phyloP scores from a whole-genome alignment of 1,140 invertebrate species.

The Planococcus citri region DNA sequence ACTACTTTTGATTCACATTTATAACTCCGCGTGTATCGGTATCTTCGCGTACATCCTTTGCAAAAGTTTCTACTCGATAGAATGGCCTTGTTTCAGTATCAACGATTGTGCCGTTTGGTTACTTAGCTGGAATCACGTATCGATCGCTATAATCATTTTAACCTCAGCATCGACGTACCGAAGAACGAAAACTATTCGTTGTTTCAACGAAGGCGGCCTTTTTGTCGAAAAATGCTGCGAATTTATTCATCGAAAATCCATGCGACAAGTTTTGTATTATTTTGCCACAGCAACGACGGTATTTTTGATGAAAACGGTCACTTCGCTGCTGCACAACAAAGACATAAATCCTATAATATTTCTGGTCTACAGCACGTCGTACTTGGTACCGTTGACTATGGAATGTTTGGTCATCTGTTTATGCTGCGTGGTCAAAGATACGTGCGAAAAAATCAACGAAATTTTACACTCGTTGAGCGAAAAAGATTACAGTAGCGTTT shows the following conservation, averaged over 20 bases:
- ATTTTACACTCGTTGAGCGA: background rate
- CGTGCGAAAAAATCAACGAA: background rate
- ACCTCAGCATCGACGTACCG: background rate
- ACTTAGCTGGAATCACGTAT: background rate
- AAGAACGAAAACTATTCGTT: background rate
- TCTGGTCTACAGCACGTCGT: background rate
- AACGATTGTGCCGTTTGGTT: slow-evolving; percentile 10
- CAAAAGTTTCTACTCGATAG: background rate
- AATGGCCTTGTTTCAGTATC: background rate
- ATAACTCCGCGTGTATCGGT: background rate
- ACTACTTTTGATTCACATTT: too few species aligned
- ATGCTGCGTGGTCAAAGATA: background rate
- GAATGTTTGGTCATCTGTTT: background rate
- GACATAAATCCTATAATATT: background rate
- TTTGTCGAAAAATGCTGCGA: background rate
- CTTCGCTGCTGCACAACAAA: background rate
- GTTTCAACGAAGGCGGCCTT: background rate
- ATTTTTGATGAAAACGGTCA: background rate
- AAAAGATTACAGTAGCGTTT: background rate
- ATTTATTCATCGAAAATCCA: background rate
- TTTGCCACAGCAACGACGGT: background rate
- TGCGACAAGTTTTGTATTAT: background rate
- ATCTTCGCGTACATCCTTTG: background rate
- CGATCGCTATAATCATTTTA: background rate
- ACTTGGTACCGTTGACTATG: background rate